phyloP scores from a whole-genome alignment of 2,888 invertebrate species.

The Amaurobius ferox region DNA sequence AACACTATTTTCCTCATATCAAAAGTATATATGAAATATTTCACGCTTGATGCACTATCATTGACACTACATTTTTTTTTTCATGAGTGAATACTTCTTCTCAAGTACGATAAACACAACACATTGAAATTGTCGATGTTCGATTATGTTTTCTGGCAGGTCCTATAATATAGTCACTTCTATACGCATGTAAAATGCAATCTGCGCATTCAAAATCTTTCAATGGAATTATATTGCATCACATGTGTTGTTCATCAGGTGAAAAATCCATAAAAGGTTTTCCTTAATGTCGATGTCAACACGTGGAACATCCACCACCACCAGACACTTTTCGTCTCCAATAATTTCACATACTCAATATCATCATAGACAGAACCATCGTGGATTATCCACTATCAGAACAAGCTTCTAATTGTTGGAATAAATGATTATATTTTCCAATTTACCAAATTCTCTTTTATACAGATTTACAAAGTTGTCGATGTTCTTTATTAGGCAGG shows the following conservation, averaged over 20 bases:
- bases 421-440: too few species aligned
- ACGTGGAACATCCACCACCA: not conserved
- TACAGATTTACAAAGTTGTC: too few species aligned
- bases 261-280: too few species aligned
- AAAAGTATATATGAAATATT: not conserved
- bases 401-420: too few species aligned
- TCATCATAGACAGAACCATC: too few species aligned
- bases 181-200: not conserved
- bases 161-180: not conserved
- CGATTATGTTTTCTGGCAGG: not conserved
- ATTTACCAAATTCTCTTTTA: not conserved
- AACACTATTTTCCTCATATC: not conserved
- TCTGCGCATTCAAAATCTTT: not conserved
- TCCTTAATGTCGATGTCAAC: too few species aligned
- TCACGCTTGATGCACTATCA: not conserved
- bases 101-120: not conserved
- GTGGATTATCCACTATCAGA: too few species aligned
- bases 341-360: too few species aligned
- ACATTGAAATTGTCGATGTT: not conserved
- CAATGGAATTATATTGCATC: not conserved
- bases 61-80: not conserved
- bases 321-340: not conserved
- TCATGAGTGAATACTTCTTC: not conserved
- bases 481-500: not conserved
- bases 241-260: not conserved